These are phyloP conservation scores for Heteromyza rotundicornis DNA, from an alignment of 2,888 invertebrate genomes.

Conservation along the genomic window DNA sequence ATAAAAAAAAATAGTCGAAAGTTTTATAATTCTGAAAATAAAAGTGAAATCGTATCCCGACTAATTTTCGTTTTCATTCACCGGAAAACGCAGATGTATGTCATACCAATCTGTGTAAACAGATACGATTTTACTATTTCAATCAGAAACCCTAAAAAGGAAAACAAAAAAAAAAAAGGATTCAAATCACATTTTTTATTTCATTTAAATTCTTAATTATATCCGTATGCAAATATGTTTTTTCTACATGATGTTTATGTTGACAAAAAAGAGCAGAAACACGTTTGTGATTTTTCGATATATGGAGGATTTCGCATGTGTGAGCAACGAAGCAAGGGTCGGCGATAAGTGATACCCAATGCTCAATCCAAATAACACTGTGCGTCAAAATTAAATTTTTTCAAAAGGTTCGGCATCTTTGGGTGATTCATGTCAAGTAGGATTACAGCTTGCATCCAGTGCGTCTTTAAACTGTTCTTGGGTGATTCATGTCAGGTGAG, in stretches of 20 bases:
- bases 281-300: background rate
- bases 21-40: too few relatives aligned
- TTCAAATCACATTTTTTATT: constrained; percentile 48
- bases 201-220: constrained; percentile 55
- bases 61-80: constrained; percentile 52
- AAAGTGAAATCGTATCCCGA: constrained; percentile 55
- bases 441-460: too few relatives aligned
- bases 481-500: too few relatives aligned
- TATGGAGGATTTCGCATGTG: background rate
- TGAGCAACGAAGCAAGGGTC: background rate
- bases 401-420: too few relatives aligned
- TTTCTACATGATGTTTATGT: constrained; percentile 48
- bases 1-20: too few relatives aligned
- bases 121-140: constrained; percentile 49
- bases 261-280: constrained; percentile 31
- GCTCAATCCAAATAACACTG: too few relatives aligned
- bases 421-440: too few relatives aligned
- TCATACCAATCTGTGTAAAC: constrained; percentile 58
- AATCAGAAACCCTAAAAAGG: constrained; percentile 28
- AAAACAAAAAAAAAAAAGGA: constrained; percentile 35
- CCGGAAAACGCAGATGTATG: constrained; percentile 46
- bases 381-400: too few relatives aligned
- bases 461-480: too few relatives aligned
- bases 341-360: background rate
- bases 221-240: constrained; percentile 56